These are phyloP conservation scores for Candoia aspera DNA, from an alignment of 2,113 vertebrate genomes.

Conservation along the genomic window DNA sequence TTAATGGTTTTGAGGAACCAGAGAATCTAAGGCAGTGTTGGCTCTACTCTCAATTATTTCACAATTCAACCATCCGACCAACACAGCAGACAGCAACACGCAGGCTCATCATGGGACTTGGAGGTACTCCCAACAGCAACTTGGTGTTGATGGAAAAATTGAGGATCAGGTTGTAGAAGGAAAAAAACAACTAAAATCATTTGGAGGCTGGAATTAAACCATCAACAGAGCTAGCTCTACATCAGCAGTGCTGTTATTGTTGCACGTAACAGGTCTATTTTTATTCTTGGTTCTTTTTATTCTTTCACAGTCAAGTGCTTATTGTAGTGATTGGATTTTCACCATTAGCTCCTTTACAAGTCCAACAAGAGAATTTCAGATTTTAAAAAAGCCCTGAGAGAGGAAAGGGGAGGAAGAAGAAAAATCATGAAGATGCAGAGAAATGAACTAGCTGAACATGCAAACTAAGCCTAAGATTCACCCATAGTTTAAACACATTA, in stretches of 20 bases:
- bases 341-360: slow-evolving; percentile 83
- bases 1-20: not conserved
- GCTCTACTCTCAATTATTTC: not conserved
- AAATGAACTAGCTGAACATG: slow-evolving; percentile 93
- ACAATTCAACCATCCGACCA: not conserved
- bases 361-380: slow-evolving; percentile 81
- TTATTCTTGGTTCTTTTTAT: slow-evolving; percentile 54
- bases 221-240: slow-evolving; percentile 56
- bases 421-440: slow-evolving; percentile 73
- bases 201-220: slow-evolving; percentile 65
- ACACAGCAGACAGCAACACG: not conserved
- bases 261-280: slow-evolving; percentile 49
- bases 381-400: slow-evolving; percentile 93
- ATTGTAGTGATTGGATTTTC: slow-evolving; percentile 94
- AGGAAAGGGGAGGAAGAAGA: slow-evolving; percentile 69
- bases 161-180: slow-evolving; percentile 19
- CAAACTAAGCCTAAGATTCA: slow-evolving; percentile 93
- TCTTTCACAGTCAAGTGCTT: slow-evolving; percentile 92
- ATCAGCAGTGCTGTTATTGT: slow-evolving; percentile 55
- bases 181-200: slow-evolving; percentile 56
- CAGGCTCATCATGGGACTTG: not conserved
- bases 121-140: not conserved
- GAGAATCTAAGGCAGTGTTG: not conserved
- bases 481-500: slow-evolving; percentile 91
- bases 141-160: not conserved